Conservation (phyloP, 2,797 vertebrate species). For the Propithecus deckenii region DNA sequence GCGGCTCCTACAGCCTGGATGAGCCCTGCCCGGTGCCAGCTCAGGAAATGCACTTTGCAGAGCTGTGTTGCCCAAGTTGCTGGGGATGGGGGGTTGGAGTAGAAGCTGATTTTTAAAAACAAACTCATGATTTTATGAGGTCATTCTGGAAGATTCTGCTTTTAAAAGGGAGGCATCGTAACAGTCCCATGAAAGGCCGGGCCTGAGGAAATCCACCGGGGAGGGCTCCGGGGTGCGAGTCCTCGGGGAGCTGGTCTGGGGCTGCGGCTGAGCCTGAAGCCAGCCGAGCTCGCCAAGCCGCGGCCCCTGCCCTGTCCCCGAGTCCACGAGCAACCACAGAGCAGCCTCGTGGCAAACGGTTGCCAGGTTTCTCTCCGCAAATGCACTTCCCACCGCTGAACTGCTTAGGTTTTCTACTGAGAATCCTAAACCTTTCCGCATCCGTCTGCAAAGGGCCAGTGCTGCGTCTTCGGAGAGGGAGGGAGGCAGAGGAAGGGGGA, state of each 20-base stretch:
- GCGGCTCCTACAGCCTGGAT: no score
- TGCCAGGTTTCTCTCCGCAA: not conserved
- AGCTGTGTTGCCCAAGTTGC: no score
- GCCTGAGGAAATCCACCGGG: not conserved
- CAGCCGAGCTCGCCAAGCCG: accelerated
- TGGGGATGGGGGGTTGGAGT: accelerated
- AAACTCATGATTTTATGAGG: not conserved
- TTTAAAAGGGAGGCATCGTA: not conserved
- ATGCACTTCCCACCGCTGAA: not conserved
- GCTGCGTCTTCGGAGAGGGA: not conserved
- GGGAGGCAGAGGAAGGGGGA: no score
- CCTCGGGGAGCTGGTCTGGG: accelerated
- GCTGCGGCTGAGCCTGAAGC: accelerated
- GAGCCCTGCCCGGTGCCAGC: no score
- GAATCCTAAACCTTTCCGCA: not conserved
- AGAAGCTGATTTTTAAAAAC: not conserved
- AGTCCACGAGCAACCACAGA: not conserved
- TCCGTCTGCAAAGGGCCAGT: not conserved
- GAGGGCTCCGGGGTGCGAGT: not conserved
- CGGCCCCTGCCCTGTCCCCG: no score
- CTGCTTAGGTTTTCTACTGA: not conserved
- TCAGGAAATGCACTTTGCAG: no score
- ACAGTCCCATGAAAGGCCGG: not conserved
- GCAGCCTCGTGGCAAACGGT: no score
- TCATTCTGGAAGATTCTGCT: not conserved